Base-by-base conservation (phyloP, 2,113 vertebrate genomes). In the Aplodontia rufa region DNA sequence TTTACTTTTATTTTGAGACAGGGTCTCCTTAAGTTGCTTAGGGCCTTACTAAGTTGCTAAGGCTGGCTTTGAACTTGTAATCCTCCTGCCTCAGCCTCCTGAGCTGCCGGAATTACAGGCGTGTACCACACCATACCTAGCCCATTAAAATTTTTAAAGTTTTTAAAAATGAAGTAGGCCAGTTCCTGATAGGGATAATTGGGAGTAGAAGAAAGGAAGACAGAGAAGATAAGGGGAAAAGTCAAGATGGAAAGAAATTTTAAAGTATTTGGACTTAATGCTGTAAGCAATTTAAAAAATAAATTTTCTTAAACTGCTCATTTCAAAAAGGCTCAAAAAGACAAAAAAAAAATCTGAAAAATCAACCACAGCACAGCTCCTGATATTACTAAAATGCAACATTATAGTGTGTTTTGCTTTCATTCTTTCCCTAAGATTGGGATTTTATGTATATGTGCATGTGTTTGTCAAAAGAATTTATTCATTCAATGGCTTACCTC, bases 261-360 rank as follows among this genome's bases (percentile, higher is more conserved):
- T 1, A 2, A 94, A 71, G 35, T 58, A 45, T 66, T 55, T 91
- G 7, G 26, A 90, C 11, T 69, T 62, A 6, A 74, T 85, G 51
- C 24, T 69, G 0, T 22, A 95, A 74, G 71, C 64, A 81, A 62
- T 62, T 74, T 88, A 58, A 40, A 88, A 78, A 83, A 84, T 9
- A 81, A 82, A 35, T 55, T 74, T 60, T 64, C 92, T 91, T 13
- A 49, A 96, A 71, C 49, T 45, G 35, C 19, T 82, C 51, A 91
- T 90, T 87, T 79, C 35, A 93, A 11, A 91, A 84, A 79, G 35
- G 19, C 24, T 79, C 8, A 79, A 78, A 97, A 96, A 83, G 32
- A 96, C 10, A 83, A 45, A 9, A 53, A 84, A 91, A 68, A 32
- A 55, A 62, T 62, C 87, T 90, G 74, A 11, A 69, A 93, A 93